phyloP scores from a whole-genome alignment of 1,140 invertebrate genomes.

The Andrena cerasifolii region DNA sequence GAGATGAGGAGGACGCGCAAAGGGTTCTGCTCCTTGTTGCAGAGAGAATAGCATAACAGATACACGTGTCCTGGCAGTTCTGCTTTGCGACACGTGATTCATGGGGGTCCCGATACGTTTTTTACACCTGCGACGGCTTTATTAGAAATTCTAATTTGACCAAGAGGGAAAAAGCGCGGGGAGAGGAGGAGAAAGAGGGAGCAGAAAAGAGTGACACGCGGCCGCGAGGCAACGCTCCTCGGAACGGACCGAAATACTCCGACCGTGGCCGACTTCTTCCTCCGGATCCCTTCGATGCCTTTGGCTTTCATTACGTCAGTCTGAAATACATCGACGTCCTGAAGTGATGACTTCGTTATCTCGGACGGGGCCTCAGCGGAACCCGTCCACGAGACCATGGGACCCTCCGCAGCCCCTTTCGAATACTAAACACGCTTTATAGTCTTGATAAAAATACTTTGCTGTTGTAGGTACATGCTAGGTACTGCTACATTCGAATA shows the following conservation, averaged over 20 bases:
- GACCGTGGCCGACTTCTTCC: conserved; percentile 73
- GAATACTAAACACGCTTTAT: too few species aligned
- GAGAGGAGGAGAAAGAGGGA: not conserved
- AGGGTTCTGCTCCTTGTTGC: conserved; percentile 48
- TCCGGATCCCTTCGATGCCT: conserved; percentile 12
- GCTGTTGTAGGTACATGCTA: too few species aligned
- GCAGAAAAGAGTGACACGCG: conserved; percentile 73
- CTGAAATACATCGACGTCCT: conserved; percentile 58
- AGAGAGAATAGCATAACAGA: conserved; percentile 69
- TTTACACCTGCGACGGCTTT: conserved; percentile 79
- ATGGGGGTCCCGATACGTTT: conserved; percentile 79
- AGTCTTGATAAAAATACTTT: not conserved
- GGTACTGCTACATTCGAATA: too few species aligned
- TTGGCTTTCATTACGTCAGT: conserved; percentile 59
- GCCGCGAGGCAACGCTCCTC: conserved; percentile 55
- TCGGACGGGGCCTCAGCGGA: not conserved
- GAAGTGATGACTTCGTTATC: conserved; percentile 75
- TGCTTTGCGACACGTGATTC: conserved; percentile 79
- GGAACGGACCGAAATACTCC: conserved; percentile 69
- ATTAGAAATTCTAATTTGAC: conserved; percentile 81
- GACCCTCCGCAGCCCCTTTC: not conserved
- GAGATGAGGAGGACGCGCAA: conserved; percentile 48
- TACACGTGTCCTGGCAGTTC: conserved; percentile 77
- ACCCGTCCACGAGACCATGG: not conserved
- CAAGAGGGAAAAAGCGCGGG: not conserved